Evolutionary conservation across 2,113 vertebrate genomes (phyloP).

Genomic region (Albula goreensis): DNA sequence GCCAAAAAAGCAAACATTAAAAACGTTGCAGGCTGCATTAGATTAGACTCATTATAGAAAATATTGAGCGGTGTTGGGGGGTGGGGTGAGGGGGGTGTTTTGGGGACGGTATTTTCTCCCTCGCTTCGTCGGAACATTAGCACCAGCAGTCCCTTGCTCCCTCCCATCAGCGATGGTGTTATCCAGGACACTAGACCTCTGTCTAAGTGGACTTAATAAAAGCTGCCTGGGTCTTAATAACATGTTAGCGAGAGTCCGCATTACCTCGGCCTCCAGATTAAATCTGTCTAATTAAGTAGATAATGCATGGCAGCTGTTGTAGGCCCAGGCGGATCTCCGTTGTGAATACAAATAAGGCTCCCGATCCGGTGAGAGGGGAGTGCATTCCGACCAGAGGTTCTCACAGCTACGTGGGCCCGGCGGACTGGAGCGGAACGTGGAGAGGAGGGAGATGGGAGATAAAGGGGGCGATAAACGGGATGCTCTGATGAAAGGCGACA

Average conservation of each 20-base stretch:
- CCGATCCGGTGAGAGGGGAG: not conserved
- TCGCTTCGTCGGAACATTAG: not conserved
- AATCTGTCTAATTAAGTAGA: constrained; percentile 5
- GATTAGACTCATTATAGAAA: not conserved
- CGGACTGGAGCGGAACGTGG: not conserved
- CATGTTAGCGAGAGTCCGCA: not conserved
- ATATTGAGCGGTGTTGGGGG: not conserved
- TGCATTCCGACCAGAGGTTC: not conserved
- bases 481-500: too few species aligned
- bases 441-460: not conserved
- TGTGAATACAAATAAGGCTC: not conserved
- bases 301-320: constrained; percentile 7
- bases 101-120: not conserved
- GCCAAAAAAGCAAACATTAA: not conserved
- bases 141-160: not conserved
- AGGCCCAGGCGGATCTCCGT: not conserved
- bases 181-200: not conserved
- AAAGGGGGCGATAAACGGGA: not conserved
- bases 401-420: not conserved
- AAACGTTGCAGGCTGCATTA: not conserved
- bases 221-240: constrained; percentile 4
- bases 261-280: not conserved
- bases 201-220: constrained; percentile 9
- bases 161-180: not conserved
- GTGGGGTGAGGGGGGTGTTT: too few species aligned